Evolutionary conservation across 2,113 vertebrate genomes (phyloP).

Genomic region (Thamnophis sirtalis): DNA sequence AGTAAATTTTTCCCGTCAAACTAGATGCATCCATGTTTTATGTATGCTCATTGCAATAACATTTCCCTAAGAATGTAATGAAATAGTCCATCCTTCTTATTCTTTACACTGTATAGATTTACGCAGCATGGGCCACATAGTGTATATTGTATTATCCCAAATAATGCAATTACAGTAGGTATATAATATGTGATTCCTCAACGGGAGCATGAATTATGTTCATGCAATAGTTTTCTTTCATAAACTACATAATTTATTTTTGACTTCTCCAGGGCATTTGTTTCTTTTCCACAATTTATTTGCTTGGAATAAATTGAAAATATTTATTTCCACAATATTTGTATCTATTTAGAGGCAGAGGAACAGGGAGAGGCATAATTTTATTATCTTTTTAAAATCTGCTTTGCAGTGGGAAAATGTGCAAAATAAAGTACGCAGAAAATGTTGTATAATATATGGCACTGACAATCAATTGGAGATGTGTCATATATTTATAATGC

Average conservation of each 20-base stretch:
- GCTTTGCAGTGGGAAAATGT: slow-evolving; percentile 40
- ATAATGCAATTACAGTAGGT: slow-evolving; percentile 44
- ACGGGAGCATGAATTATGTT: slow-evolving; percentile 55
- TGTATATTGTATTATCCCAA: slow-evolving; percentile 27
- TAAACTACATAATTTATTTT: slow-evolving; percentile 54
- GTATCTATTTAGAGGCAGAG: not conserved
- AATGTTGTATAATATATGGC: slow-evolving; percentile 44
- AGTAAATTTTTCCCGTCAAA: slow-evolving; percentile 39
- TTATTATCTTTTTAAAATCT: slow-evolving; percentile 43
- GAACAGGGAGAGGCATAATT: not conserved
- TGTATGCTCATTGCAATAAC: slow-evolving; percentile 40
- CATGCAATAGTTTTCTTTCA: slow-evolving; percentile 49
- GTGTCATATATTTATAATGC: slow-evolving; percentile 44
- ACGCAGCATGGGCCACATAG: slow-evolving; percentile 27
- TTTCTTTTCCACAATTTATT: slow-evolving; percentile 47
- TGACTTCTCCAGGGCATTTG: slow-evolving; percentile 51
- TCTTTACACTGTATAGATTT: slow-evolving; percentile 23
- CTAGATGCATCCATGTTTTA: slow-evolving; percentile 33
- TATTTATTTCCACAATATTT: not conserved
- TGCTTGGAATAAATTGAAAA: slow-evolving; percentile 14
- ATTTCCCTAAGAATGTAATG: slow-evolving; percentile 55
- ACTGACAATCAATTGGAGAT: slow-evolving; percentile 42
- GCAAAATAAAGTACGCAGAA: slow-evolving; percentile 53
- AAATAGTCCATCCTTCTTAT: slow-evolving; percentile 37
- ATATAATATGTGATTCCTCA: slow-evolving; percentile 36